Conservation (phyloP, 2,888 invertebrate genomes). For the Tachystola acroxantha region DNA sequence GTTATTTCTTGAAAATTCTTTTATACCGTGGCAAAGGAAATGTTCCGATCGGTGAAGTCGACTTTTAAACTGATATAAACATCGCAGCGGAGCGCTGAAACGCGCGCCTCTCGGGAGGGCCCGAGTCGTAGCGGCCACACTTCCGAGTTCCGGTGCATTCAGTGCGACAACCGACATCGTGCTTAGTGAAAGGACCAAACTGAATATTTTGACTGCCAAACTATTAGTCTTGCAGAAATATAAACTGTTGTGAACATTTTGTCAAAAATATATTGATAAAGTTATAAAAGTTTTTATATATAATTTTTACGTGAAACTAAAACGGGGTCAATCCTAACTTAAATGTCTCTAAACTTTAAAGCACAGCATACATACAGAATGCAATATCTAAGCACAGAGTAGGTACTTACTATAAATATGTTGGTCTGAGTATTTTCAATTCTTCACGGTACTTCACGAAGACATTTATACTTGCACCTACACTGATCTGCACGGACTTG, state of each 20-base stretch:
- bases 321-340: too few species aligned
- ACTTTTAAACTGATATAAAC: conserved; percentile 63
- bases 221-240: neutral
- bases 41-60: conserved; percentile 54
- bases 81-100: conserved; percentile 16
- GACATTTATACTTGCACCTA: too few species aligned
- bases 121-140: conserved; percentile 40
- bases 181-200: conserved; percentile 3
- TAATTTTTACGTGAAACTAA: too few species aligned
- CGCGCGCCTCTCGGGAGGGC: conserved; percentile 27
- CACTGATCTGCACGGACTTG: too few species aligned
- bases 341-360: too few species aligned
- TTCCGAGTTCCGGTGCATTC: conserved; percentile 53
- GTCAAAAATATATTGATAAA: neutral
- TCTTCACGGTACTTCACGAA: too few species aligned
- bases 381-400: too few species aligned
- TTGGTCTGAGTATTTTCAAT: too few species aligned
- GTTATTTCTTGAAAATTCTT: conserved; percentile 53
- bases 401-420: too few species aligned
- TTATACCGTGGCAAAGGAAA: conserved; percentile 47
- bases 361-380: too few species aligned
- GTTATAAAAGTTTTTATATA: too few species aligned
- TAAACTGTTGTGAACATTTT: too few species aligned
- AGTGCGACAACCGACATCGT: conserved; percentile 18
- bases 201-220: neutral